Conservation (phyloP, 2,888 invertebrate species). For the Eupelmus urozonus region DNA sequence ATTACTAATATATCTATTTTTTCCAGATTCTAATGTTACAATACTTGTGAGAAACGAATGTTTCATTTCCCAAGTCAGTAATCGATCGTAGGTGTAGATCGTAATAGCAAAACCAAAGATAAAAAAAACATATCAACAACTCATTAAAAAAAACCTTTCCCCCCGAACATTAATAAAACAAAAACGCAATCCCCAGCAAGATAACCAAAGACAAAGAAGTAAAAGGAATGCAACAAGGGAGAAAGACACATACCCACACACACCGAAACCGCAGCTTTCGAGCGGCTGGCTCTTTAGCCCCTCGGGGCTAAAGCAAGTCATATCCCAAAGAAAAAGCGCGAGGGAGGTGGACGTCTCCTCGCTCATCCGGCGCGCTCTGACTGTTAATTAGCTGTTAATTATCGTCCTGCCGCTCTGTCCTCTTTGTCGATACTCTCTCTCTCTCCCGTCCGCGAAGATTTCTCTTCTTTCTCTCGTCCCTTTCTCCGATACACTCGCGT, state of each 20-base stretch:
- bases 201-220: not conserved
- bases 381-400: constrained; percentile 59
- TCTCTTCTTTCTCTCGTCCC: constrained; percentile 3
- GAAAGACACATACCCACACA: constrained; percentile 16
- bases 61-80: too few relatives aligned
- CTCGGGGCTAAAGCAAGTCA: constrained; percentile 8
- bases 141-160: too few relatives aligned
- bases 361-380: constrained; percentile 41
- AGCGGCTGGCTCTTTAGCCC: constrained; percentile 8
- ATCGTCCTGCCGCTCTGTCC: constrained; percentile 20
- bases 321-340: constrained; percentile 8
- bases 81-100: too few relatives aligned
- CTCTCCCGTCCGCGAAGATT: not conserved
- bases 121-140: too few relatives aligned
- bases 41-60: too few relatives aligned
- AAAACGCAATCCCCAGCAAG: too few relatives aligned
- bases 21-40: too few relatives aligned
- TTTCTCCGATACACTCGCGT: constrained; percentile 48
- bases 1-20: not conserved
- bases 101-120: too few relatives aligned
- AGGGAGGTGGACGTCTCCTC: constrained; percentile 54
- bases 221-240: not conserved
- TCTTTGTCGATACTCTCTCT: constrained; percentile 49
- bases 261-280: constrained; percentile 13
- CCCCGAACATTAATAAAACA: too few relatives aligned